phyloP scores from a whole-genome alignment of 2,797 vertebrate genomes.

The Clarias fuscus region DNA sequence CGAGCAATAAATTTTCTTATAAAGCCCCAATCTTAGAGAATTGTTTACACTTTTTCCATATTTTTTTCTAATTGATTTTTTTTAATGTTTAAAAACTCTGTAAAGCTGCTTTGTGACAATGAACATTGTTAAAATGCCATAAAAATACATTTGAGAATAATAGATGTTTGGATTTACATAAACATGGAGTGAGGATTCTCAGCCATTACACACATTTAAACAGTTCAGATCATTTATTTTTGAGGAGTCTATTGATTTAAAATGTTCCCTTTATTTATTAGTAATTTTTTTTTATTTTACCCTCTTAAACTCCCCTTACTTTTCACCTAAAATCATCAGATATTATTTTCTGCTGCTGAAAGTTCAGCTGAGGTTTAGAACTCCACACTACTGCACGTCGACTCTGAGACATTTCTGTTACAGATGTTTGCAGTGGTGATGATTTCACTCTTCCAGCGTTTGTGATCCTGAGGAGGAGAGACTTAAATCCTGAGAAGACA shows the following conservation, averaged over 20 bases:
- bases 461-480: not conserved
- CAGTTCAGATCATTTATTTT: not conserved
- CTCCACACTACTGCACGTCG: not conserved
- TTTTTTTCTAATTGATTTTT: no score
- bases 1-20: no score
- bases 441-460: not conserved
- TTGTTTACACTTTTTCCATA: no score
- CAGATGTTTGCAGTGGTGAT: not conserved
- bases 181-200: not conserved
- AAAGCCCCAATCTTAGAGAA: no score
- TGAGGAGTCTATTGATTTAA: not conserved
- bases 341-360: not conserved
- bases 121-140: no score
- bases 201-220: not conserved
- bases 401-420: no score
- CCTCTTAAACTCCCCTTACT: not conserved
- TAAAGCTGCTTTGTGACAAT: no score
- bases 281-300: not conserved
- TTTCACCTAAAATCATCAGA: not conserved
- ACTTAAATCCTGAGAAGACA: slow-evolving; percentile 46
- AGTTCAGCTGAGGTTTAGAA: not conserved
- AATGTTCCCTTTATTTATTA: not conserved
- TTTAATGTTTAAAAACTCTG: no score
- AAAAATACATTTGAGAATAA: not conserved
- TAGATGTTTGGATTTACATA: not conserved